These are phyloP conservation scores for Nothocercus julius DNA, from an alignment of 2,113 vertebrate species.

Conservation along the genomic window DNA sequence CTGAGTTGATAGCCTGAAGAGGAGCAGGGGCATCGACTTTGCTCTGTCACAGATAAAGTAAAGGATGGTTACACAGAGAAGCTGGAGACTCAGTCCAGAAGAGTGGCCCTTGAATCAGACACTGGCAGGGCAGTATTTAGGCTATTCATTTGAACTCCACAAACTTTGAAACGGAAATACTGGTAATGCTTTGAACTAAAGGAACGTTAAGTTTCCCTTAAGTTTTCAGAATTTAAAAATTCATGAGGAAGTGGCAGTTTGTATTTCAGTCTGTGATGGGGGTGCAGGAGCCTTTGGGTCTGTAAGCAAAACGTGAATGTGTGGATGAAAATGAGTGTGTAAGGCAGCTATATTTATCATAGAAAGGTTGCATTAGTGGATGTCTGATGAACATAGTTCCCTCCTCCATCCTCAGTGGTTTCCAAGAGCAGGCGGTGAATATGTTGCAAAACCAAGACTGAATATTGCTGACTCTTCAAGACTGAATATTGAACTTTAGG, in stretches of 20 bases:
- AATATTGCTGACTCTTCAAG: neutral
- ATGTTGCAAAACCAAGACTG: neutral
- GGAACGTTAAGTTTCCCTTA: neutral
- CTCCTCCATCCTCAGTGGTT: neutral
- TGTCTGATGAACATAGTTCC: neutral
- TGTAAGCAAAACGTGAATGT: neutral
- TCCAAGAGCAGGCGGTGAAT: neutral
- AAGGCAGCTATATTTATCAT: neutral
- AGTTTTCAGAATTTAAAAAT: neutral
- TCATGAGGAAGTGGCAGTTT: neutral
- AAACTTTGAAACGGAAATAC: neutral
- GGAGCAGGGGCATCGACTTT: neutral
- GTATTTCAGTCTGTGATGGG: neutral
- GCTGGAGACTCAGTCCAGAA: neutral
- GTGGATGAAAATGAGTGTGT: neutral
- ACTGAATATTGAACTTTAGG: constrained; percentile 16
- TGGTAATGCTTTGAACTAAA: neutral
- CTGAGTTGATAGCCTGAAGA: neutral
- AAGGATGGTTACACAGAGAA: neutral
- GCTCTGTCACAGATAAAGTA: neutral
- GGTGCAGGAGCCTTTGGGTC: neutral
- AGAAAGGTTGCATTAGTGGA: neutral
- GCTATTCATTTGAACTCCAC: neutral
- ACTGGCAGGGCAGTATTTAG: neutral
- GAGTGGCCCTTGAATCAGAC: neutral